These are phyloP conservation scores for Melozone crissalis DNA, from an alignment of 2,113 vertebrate species.

Conservation along the genomic window DNA sequence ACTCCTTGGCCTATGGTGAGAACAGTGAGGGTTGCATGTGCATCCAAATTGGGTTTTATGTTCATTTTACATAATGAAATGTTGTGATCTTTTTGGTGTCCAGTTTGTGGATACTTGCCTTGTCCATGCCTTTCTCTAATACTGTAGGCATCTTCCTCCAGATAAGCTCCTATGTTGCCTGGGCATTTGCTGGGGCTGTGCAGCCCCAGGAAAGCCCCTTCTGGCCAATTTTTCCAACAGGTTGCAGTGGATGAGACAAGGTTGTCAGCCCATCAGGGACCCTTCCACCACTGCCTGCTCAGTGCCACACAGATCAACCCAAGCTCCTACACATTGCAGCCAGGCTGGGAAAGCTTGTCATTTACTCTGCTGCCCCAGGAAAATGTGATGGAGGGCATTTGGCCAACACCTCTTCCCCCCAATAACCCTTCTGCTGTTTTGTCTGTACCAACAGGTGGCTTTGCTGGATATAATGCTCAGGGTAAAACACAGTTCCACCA, in stretches of 20 bases:
- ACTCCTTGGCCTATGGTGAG: neutral
- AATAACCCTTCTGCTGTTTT: neutral
- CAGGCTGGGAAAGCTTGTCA: neutral
- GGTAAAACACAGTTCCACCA: neutral
- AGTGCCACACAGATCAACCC: neutral
- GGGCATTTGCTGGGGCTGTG: neutral
- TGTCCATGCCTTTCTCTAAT: neutral
- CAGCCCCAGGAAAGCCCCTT: neutral
- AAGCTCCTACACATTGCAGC: fast-evolving
- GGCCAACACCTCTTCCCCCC: neutral
- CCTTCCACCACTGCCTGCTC: neutral
- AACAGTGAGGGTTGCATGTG: neutral
- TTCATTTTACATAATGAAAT: neutral
- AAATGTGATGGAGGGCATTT: neutral
- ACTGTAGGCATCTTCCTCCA: neutral
- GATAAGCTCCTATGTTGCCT: neutral
- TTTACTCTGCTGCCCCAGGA: neutral
- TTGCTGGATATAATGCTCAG: neutral
- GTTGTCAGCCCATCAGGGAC: neutral
- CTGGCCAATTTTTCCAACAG: neutral
- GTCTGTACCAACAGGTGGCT: neutral
- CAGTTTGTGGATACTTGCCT: neutral
- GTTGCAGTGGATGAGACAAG: neutral
- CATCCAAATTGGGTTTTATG: neutral
- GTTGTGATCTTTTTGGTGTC: neutral